Conservation (phyloP, 2,888 invertebrate species). For the Acanthoscelides obtectus region DNA sequence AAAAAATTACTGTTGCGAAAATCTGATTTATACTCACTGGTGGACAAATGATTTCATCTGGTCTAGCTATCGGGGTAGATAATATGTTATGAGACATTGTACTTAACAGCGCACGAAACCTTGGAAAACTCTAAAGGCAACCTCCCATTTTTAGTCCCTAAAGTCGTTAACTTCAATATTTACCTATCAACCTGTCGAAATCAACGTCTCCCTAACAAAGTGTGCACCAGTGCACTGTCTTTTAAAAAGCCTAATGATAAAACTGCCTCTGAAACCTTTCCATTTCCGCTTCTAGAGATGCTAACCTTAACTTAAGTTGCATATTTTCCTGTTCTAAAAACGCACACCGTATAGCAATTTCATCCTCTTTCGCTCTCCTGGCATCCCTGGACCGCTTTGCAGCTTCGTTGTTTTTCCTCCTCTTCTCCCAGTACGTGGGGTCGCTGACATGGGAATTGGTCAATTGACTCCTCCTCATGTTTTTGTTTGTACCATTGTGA, state of each 20-base stretch:
- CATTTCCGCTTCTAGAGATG: constrained; percentile 30
- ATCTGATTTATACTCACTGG: no score
- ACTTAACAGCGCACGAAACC: no score
- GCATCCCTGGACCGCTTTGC: constrained; percentile 92
- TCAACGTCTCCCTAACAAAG: no score
- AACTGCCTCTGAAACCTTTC: constrained; percentile 28
- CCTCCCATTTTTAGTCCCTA: no score
- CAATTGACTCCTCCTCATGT: constrained; percentile 59
- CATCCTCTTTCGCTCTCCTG: constrained; percentile 84
- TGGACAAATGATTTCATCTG: no score
- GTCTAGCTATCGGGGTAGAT: no score
- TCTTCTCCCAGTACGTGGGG: constrained; percentile 80
- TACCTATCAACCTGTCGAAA: no score
- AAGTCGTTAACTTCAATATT: no score
- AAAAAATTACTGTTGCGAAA: no score
- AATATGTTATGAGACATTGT: no score
- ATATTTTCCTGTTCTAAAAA: constrained; percentile 83
- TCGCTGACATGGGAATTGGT: constrained; percentile 48
- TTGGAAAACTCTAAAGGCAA: no score
- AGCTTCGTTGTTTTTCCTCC: constrained; percentile 90
- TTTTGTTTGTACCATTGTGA: constrained; percentile 57
- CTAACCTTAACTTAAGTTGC: constrained; percentile 53
- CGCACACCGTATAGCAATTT: constrained; percentile 83
- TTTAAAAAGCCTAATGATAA: constrained; percentile 6
- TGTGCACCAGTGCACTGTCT: no score